Base-by-base conservation (phyloP, 2,888 invertebrate genomes). In the Willowsia nigromaculata region DNA sequence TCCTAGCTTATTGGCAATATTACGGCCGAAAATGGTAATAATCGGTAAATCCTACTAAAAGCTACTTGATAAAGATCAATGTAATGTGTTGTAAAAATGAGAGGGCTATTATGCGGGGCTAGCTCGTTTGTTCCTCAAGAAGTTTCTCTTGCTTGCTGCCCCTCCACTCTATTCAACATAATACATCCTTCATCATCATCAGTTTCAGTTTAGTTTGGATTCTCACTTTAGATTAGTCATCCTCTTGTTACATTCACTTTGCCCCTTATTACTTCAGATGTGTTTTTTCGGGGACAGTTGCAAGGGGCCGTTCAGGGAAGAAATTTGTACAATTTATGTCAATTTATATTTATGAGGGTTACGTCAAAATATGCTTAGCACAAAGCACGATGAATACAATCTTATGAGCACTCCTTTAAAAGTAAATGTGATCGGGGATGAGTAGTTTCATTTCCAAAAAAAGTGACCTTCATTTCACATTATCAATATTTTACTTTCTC, bases 31-130 rank as follows among this genome's bases (percentile, higher is more conserved):
- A 80, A 80, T 40, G 59, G 80, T 59, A 80, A 80, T 80, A 80
- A 59, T 80, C 80, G 80, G 80, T 59, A 80, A 80, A 59, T 80
- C 59, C 80, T 59, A 59, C 59, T 80, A 82, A 82, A 82, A 82
- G 82, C 27, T 22, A 81, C 40, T 62, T 82, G 82, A 82, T 82
- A 82, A 81, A 82, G 65, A 82, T 82, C 82, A 82, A 82, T 82
- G 82, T 82, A 82, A 65, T 82, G 65, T 33, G 37, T 40, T 40
- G 68, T 68, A 68, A 40, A 68, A 68, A 68, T 68, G 68, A 40
- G 68, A 40, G 37, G 40, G 68, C 68, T 40, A 68, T 68, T 68
- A 62, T 68, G 68, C 22, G 68, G 68, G 18, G 13, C 40, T 25
- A 25, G 15, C 50, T 40, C 37, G 37, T 11, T 40, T 18, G 33